Evolutionary conservation across 2,113 vertebrate species (phyloP).

Genomic region (Bubalus kerabau): DNA sequence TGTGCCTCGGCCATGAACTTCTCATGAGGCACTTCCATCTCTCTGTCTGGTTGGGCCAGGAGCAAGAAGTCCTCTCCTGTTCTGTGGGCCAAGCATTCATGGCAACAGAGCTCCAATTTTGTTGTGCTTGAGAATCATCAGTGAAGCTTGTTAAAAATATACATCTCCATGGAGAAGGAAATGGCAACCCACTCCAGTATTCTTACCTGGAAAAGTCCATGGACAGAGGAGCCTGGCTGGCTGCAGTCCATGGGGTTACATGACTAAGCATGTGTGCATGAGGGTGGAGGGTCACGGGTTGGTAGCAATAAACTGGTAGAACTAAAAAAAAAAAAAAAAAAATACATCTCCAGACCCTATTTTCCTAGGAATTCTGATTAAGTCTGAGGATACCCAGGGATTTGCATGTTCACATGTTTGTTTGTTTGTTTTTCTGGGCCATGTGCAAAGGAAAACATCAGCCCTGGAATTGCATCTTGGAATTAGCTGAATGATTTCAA

Average conservation of each 20-base stretch:
- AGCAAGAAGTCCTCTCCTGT: too few species aligned
- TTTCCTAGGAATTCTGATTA: neutral
- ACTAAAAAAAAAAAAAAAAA: neutral
- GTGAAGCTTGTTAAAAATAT: neutral
- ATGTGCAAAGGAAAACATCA: accelerated
- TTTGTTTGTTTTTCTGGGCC: neutral
- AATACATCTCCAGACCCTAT: neutral
- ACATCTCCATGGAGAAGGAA: neutral
- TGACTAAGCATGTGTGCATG: too few species aligned
- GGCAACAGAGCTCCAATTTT: accelerated
- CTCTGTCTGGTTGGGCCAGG: too few species aligned
- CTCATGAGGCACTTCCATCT: accelerated
- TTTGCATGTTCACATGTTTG: neutral
- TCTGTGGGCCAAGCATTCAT: accelerated
- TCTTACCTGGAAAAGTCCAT: too few species aligned
- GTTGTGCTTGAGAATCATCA: neutral
- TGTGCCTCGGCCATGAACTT: accelerated
- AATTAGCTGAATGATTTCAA: neutral
- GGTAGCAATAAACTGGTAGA: too few species aligned
- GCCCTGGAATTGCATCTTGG: neutral
- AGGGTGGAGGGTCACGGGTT: too few species aligned
- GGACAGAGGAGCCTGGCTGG: too few species aligned
- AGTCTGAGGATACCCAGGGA: neutral
- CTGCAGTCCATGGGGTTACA: too few species aligned
- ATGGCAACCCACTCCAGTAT: too few species aligned